Evolutionary conservation across 2,888 invertebrate species (phyloP).

Genomic region (Nysson spinosus): DNA sequence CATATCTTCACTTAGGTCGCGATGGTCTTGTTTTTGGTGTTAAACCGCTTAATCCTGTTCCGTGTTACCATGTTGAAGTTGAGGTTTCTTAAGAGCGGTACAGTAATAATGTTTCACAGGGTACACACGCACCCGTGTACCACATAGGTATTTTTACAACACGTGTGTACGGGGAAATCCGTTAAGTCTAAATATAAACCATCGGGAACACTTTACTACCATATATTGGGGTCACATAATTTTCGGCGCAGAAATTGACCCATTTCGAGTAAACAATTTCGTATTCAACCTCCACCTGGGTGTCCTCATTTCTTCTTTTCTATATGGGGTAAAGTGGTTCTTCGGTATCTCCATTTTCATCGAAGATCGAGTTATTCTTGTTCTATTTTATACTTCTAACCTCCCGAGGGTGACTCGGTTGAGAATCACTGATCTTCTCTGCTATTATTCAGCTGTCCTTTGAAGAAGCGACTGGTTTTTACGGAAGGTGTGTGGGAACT

Average conservation of each 20-base stretch:
- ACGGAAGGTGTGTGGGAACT: slow-evolving; percentile 5
- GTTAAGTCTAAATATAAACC: slow-evolving; percentile 48
- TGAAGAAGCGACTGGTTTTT: background rate
- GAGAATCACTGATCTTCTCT: too few species aligned
- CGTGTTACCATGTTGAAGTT: background rate
- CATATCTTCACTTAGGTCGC: background rate
- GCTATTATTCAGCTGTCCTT: background rate
- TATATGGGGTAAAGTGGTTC: too few species aligned
- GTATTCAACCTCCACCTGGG: background rate
- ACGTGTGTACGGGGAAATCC: slow-evolving; percentile 49
- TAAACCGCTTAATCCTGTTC: slow-evolving; percentile 1
- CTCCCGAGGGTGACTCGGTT: too few species aligned
- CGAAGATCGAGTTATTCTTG: too few species aligned
- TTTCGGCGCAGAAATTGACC: slow-evolving; percentile 25
- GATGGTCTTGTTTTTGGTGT: background rate
- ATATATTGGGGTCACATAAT: slow-evolving; percentile 37
- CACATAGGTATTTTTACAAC: slow-evolving; percentile 47
- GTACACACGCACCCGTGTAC: slow-evolving; percentile 4
- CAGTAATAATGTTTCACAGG: slow-evolving; percentile 18
- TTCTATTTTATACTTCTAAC: too few species aligned
- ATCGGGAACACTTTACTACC: slow-evolving; percentile 32
- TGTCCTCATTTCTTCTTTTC: background rate
- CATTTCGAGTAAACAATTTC: slow-evolving; percentile 8
- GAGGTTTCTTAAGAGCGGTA: background rate
- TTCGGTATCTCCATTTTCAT: too few species aligned